Percentiles rank a stretch among this genome's conserved stretches.
phyloP scores from a whole-genome alignment of 2,797 vertebrate genomes.

The Lepilemur septentrionalis region DNA sequence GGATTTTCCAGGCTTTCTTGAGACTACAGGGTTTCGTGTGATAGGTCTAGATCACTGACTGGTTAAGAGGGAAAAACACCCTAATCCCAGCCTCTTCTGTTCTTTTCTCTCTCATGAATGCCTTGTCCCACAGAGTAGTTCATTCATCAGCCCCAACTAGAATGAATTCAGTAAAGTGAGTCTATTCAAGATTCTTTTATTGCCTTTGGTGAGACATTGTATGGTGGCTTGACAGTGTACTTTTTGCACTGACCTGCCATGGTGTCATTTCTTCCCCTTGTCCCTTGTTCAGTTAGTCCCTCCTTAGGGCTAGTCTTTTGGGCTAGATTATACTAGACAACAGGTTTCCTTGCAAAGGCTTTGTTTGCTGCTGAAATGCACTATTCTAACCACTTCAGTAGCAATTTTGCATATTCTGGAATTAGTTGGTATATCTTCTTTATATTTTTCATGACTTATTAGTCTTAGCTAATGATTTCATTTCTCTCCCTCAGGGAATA shows the following conservation, averaged over 20 bases:
- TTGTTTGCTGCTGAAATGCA: neutral
- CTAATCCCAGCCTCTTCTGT: neutral
- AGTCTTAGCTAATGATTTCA: slow-evolving; percentile 2
- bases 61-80: neutral
- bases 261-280: neutral
- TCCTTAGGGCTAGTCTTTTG: neutral
- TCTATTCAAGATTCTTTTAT: neutral
- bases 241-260: neutral
- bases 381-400: neutral
- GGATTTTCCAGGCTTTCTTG: neutral
- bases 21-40: neutral
- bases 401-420: neutral
- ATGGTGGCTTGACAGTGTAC: neutral
- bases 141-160: neutral
- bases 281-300: neutral
- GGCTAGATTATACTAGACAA: neutral
- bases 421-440: neutral
- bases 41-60: neutral
- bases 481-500: neutral
- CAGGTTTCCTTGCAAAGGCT: neutral
- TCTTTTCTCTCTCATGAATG: neutral
- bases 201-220: neutral
- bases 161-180: neutral
- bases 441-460: neutral
- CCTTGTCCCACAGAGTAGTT: neutral